Percentiles rank a stretch among this genome's conserved stretches.
phyloP scores from a whole-genome alignment of 2,888 invertebrate genomes.

The Sinelater perroti region DNA sequence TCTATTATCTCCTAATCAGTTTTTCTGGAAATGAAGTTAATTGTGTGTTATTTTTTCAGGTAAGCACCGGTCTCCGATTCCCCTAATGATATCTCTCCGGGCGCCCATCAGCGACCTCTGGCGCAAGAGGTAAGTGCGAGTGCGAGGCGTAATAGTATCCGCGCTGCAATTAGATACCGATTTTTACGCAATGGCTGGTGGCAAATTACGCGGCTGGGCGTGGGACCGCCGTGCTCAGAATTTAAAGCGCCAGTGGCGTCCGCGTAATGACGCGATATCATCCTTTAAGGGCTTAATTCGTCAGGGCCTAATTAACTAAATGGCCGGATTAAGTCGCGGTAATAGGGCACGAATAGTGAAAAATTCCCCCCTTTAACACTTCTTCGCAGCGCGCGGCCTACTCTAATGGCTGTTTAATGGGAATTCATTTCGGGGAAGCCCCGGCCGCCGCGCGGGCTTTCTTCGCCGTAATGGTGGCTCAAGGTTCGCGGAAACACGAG shows the following conservation, averaged over 20 bases:
- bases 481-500: constrained; percentile 2
- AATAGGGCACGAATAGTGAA: constrained; percentile 23
- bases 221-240: constrained; percentile 17
- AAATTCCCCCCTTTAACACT: constrained; percentile 20
- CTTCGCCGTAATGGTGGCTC: constrained; percentile 3
- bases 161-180: constrained; percentile 11
- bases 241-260: constrained; percentile 29
- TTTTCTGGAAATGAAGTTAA: too few relatives aligned
- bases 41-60: too few relatives aligned
- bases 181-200: constrained; percentile 19
- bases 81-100: neutral
- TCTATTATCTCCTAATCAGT: too few relatives aligned
- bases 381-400: neutral
- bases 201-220: constrained; percentile 29
- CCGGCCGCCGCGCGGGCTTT: neutral
- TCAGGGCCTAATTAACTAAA: constrained; percentile 28
- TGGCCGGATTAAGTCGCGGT: constrained; percentile 26
- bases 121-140: neutral
- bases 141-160: neutral
- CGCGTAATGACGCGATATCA: constrained; percentile 20
- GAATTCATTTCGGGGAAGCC: constrained; percentile 1
- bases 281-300: constrained; percentile 29
- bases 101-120: too few relatives aligned
- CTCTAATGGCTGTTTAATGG: constrained; percentile 1
- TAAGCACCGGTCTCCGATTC: neutral